Percentiles rank a stretch among this genome's conserved stretches.
phyloP scores from a whole-genome alignment of 2,797 vertebrate genomes.

The Lagorchestes hirsutus region DNA sequence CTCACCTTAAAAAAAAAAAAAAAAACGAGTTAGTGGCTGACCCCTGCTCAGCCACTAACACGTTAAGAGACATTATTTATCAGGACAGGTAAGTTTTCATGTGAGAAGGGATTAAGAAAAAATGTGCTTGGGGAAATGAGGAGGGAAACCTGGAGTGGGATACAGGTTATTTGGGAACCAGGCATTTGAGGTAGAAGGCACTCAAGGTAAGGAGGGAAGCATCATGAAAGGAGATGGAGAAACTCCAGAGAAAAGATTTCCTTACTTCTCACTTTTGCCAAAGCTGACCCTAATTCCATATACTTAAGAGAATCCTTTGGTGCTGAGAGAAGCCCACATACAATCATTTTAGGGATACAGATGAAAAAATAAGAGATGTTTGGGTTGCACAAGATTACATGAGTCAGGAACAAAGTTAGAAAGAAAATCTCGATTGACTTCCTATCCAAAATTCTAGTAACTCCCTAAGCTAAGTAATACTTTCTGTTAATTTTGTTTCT shows the following conservation, averaged over 20 bases:
- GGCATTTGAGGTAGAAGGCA: no score
- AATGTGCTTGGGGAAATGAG: not conserved
- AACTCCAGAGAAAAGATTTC: not conserved
- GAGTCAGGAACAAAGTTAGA: not conserved
- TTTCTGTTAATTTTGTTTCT: not conserved
- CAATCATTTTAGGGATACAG: not conserved
- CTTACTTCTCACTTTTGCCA: not conserved
- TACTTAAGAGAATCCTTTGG: not conserved
- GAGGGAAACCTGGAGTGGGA: not conserved
- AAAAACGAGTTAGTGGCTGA: not conserved
- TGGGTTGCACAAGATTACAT: not conserved
- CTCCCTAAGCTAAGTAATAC: not conserved
- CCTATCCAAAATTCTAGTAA: not conserved
- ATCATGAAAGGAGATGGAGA: not conserved
- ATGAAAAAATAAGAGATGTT: not conserved
- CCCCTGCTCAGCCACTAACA: not conserved
- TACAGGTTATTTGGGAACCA: not conserved
- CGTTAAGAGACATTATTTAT: not conserved
- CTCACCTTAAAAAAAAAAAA: not conserved
- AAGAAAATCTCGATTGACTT: not conserved
- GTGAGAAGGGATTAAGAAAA: not conserved
- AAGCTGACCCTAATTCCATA: not conserved
- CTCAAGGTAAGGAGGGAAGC: not conserved
- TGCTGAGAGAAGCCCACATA: not conserved
- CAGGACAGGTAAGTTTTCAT: not conserved